A percentile compares a stretch with the other conserved stretches of the same genome.
Evolutionary conservation across 2,797 vertebrate genomes (phyloP).

Genomic region (Sebastes vulpes): DNA sequence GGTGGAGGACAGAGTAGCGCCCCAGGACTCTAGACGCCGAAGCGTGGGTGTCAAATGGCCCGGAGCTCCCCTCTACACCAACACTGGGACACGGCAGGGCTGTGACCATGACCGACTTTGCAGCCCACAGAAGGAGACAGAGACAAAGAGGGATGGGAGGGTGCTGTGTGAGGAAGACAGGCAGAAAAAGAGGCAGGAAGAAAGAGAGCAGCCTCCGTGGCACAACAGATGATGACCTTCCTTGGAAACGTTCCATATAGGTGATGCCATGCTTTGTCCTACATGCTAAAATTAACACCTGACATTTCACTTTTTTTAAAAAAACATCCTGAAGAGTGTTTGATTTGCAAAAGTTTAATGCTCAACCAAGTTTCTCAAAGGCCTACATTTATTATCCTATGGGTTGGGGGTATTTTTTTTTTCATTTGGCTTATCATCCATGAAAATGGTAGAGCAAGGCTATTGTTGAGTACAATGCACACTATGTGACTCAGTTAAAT

Average conservation of each 20-base stretch:
- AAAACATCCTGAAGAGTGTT: constrained; percentile 38
- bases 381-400: constrained; percentile 57
- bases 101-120: constrained; percentile 86
- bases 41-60: constrained; percentile 80
- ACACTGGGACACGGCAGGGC: constrained; percentile 71
- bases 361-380: constrained; percentile 47
- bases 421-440: constrained; percentile 71
- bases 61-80: constrained; percentile 54
- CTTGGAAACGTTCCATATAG: constrained; percentile 74
- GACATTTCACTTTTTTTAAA: constrained; percentile 48
- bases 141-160: constrained; percentile 74
- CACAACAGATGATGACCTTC: constrained; percentile 74
- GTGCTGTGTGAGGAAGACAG: constrained; percentile 54
- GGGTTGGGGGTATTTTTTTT: constrained; percentile 65
- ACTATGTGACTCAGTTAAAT: constrained; percentile 72
- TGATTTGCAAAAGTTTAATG: constrained; percentile 57
- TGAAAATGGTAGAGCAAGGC: constrained; percentile 57
- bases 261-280: constrained; percentile 77
- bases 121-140: constrained; percentile 78
- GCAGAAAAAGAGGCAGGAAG: constrained; percentile 52
- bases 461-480: constrained; percentile 70
- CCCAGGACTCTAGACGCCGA: constrained; percentile 74
- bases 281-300: constrained; percentile 78
- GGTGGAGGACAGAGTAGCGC: constrained; percentile 80
- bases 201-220: constrained; percentile 60